Percentiles rank a stretch among this genome's conserved stretches.
These are phyloP conservation scores for Diorhabda carinulata DNA, from an alignment of 1,140 invertebrate species.

Conservation along the genomic window DNA sequence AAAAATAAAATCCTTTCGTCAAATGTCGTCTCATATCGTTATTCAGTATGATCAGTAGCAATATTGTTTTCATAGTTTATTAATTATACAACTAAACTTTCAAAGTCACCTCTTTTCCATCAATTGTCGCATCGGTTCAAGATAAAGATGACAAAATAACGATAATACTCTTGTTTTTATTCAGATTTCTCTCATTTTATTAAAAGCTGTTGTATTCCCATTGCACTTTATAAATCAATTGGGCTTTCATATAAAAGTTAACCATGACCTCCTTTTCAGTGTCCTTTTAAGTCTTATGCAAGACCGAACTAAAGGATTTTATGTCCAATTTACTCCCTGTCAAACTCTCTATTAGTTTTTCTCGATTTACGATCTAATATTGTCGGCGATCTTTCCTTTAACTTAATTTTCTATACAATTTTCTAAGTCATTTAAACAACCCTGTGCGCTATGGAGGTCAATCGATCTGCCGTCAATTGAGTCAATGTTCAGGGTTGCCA, in stretches of 20 bases:
- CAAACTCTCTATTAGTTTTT: neutral
- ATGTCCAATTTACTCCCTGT: neutral
- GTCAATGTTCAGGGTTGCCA: constrained; percentile 1
- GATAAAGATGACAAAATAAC: too few relatives aligned
- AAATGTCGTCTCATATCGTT: too few relatives aligned
- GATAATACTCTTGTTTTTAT: too few relatives aligned
- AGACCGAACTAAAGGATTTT: neutral
- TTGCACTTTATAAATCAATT: too few relatives aligned
- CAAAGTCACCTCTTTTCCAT: too few relatives aligned
- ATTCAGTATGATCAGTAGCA: too few relatives aligned
- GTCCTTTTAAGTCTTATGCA: neutral
- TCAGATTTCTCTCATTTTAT: too few relatives aligned
- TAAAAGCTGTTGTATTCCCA: too few relatives aligned
- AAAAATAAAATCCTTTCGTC: too few relatives aligned
- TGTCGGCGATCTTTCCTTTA: neutral
- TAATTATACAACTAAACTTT: too few relatives aligned
- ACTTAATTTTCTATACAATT: neutral
- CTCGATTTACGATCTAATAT: constrained; percentile 1
- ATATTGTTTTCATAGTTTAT: too few relatives aligned
- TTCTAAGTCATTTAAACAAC: neutral
- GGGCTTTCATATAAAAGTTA: neutral
- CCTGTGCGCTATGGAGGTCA: constrained; percentile 1
- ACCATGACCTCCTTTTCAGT: neutral
- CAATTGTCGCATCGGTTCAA: too few relatives aligned
- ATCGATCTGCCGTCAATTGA: neutral